Base-by-base conservation (phyloP, 37 sponge, comb jelly and placozoan species). In the Amphimedon queenslandica region DNA sequence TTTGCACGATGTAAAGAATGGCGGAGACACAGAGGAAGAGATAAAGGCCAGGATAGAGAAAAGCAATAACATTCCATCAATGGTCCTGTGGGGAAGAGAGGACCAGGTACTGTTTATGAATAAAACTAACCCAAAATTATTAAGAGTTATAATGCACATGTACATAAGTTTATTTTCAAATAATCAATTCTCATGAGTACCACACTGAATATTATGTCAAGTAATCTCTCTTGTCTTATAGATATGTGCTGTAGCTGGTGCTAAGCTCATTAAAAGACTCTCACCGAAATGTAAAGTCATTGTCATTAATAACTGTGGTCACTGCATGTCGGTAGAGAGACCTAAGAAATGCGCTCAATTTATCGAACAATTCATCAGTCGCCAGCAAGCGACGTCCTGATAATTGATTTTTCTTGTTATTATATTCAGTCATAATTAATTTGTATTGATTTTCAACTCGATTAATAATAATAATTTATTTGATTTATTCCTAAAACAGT, bases 171-270 rank as follows among this genome's bases (percentile, higher is more conserved):
- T n/a, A n/a, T n/a, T n/a, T n/a, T n/a, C n/a, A n/a, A n/a, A n/a
- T n/a, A n/a, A n/a, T n/a, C n/a, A n/a, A n/a, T n/a, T n/a, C n/a
- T n/a, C n/a, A n/a, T n/a, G n/a, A n/a, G n/a, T n/a, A n/a, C n/a
- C n/a, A n/a, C n/a, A n/a, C n/a, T n/a, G n/a, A n/a, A n/a, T n/a
- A 47, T 18, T 47, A 18, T 47, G 53, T 47, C 53, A 47, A 47
- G 53, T 47, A 47, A 18, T 47, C 5, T 31, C 16, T 18, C 21
- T 66, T 13, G 5, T 65, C 66, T 25, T 41, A 25, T 66, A 88
- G 88, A 63, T 89, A 4, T 89, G 80, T 47, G 71, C 83, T 64
- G 64, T 74, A 60, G 79, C 90, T n/a, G 90, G 90, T 43, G 90
- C 84, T 0, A 32, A 16, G 16, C 67, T 89, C 11, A 42, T 80